Evolutionary conservation across 2,113 vertebrate species (phyloP).

Genomic region (Erpornis zantholeuca): DNA sequence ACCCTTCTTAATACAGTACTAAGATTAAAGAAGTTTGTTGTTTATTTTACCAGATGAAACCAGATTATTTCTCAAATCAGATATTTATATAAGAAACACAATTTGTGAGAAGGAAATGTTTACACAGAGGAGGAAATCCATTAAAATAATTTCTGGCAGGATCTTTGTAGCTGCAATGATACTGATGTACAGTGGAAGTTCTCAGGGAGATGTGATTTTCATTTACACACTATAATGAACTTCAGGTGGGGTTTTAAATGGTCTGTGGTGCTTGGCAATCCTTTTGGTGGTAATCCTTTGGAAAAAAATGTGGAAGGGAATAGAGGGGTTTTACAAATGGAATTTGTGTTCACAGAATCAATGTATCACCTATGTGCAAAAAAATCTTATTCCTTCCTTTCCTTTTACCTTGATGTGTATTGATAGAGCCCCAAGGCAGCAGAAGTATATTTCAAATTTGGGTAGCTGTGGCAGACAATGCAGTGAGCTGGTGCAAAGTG

Average conservation of each 20-base stretch:
- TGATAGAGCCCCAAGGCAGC: background rate
- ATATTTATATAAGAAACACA: background rate
- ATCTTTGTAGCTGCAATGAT: background rate
- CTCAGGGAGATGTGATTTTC: background rate
- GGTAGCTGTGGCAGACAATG: background rate
- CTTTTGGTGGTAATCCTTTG: background rate
- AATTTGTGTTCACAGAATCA: background rate
- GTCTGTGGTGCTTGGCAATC: background rate
- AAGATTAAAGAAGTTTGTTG: background rate
- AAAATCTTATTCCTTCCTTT: constrained; percentile 16
- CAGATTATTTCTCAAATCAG: background rate
- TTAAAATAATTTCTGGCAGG: background rate
- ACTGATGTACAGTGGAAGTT: background rate
- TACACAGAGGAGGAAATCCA: background rate
- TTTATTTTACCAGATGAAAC: background rate
- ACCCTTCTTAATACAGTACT: background rate
- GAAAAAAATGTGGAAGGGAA: background rate
- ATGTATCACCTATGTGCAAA: background rate
- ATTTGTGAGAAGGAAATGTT: background rate
- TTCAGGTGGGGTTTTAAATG: background rate
- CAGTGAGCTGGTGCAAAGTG: constrained; percentile 10
- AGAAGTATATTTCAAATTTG: constrained; percentile 29
- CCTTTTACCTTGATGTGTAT: background rate
- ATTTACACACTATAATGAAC: background rate
- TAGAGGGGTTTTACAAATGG: background rate